Evolutionary conservation across 2,888 invertebrate genomes (phyloP), one percentile per base, ranked within the genome.

Genomic region (Pollenia labialis): DNA sequence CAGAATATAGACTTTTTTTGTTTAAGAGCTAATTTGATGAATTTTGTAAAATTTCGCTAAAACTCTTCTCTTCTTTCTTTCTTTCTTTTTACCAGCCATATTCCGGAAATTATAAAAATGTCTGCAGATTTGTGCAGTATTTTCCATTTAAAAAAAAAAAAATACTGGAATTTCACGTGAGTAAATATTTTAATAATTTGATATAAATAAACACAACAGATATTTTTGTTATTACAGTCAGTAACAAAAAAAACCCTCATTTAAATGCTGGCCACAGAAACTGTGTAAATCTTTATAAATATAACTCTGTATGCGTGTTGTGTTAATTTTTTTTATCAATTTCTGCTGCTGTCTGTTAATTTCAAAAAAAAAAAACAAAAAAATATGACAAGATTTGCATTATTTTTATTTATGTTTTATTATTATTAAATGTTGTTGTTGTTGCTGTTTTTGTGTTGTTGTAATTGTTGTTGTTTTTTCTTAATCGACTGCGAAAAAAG

Each of bases 401-500:
- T 62, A 62, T 40, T 62, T 69, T 69, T 42, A 69, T 42, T 18
- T 69, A 16, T 69, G 12, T 7, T 54, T 69, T 60, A 52, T 62
- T 58, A 60, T 69, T 69, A 60, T 69, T 69, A 69, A 66, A 44
- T 80, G 58, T 46, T 62, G 18, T 56, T 56, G 48, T 58, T 77
- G 58, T 46, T 66, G 68, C 48, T 46, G 16, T 77, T 68, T 76
- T 58, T 72, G 14, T 14, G 12, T 52, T 9, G 23, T 56, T 68
- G 58, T 50, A 14, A 16, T 69, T 74, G 68, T 69, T 74, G 52
- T 60, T 79, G 60, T 71, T 75, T 80, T 66, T 84, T 79, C 68
- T 84, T 84, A 84, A 84, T 84, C 84, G 74, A 84, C 58, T 84
- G 84, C 84, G 52, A 83, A 84, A 84, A 84, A 84, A 84, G 72